Base-by-base conservation (phyloP, 92 coral and sea anemone genomes). In the Epizoanthus ramosus region DNA sequence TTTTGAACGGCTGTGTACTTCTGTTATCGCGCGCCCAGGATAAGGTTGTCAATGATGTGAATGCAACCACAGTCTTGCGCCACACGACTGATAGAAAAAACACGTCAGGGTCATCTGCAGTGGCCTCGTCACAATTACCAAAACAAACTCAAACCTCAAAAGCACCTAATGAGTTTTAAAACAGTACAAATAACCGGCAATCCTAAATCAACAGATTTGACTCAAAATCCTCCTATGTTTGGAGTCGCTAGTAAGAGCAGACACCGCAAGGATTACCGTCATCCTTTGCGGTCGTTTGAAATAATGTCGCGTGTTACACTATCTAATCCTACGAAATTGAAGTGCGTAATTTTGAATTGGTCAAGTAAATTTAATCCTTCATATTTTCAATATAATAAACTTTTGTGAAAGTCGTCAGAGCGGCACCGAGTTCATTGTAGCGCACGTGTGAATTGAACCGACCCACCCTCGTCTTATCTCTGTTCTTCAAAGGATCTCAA, bases 401-500 rank as follows among this genome's bases (percentile, higher is more conserved):
- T 39, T 71, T 71, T 71, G 75, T 71, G 28, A 17, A 21, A 54
- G 57, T 45, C 75, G 75, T 43, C 75, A 71, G 56, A 71, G 33
- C 33, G 75, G 75, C 75, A 41, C 75, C 75, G 21, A 71, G 14
- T 7, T 23, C 21, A 71, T 71, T 71, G 58, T 19, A 10, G 22
- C 21, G 45, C 75, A 71, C 75, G 75, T 71, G 75, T 71, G 33
- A n/a, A 4, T 7, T 15, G 12, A 43, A 39, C 59, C 22, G 17
- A 28, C 75, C 56, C 75, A 31, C 6, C 22, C 50, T 39, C 58
- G 6, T 15, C 75, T 71, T 71, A 71, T 71, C 75, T 45, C 10
- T 71, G 35, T 17, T 19, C 75, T 71, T 71, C 56, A 71, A 71
- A 71, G 75, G 23, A 67, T 47, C 75, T 71, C 75, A 45, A 71